phyloP scores from a whole-genome alignment of 2,888 invertebrate genomes.

The Cactoblastis cactorum region DNA sequence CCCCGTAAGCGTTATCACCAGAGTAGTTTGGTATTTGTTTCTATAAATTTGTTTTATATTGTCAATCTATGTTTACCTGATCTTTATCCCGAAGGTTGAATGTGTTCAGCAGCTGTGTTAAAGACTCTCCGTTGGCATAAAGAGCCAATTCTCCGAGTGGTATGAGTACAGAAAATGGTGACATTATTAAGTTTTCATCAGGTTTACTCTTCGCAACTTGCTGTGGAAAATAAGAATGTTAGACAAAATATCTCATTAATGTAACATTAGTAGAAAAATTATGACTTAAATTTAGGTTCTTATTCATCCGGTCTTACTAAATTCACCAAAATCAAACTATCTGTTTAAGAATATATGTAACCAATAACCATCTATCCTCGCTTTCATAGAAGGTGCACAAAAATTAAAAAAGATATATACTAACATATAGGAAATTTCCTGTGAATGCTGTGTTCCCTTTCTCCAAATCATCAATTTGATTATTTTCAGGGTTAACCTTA shows the following conservation, averaged over 20 bases:
- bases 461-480: slow-evolving; percentile 1
- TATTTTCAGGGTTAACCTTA: too few species aligned
- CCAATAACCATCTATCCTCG: too few species aligned
- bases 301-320: too few species aligned
- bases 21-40: too few species aligned
- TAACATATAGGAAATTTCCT: slow-evolving; percentile 23
- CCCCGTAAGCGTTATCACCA: too few species aligned
- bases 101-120: slow-evolving; percentile 5
- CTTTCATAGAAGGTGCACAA: too few species aligned
- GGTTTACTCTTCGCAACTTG: slow-evolving; percentile 16
- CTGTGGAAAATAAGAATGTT: slow-evolving; percentile 15
- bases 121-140: slow-evolving; percentile 11
- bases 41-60: not conserved
- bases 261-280: too few species aligned
- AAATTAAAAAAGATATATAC: slow-evolving; percentile 7
- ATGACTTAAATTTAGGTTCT: too few species aligned
- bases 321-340: too few species aligned
- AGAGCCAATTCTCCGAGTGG: slow-evolving; percentile 13
- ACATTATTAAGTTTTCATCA: slow-evolving; percentile 16
- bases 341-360: too few species aligned
- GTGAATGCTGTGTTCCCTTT: slow-evolving; percentile 14
- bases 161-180: slow-evolving; percentile 14
- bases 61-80: slow-evolving; percentile 12
- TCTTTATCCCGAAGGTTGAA: slow-evolving; percentile 15
- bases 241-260: too few species aligned